phyloP scores from a whole-genome alignment of 2,888 invertebrate species.

The Orchestes rusci region DNA sequence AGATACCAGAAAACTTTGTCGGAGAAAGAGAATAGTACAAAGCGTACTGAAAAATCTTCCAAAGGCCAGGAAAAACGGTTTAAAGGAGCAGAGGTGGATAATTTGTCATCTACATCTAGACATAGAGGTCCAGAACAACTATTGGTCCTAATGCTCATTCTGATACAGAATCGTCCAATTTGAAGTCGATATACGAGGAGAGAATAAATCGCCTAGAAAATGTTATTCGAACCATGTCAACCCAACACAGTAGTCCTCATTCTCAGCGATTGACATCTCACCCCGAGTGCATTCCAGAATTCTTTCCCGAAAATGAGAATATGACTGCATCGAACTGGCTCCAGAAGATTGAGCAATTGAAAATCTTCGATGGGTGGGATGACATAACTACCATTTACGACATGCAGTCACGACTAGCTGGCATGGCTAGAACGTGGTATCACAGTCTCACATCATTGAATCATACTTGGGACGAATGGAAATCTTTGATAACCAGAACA shows the following conservation, averaged over 20 bases:
- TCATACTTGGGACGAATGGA: constrained; percentile 27
- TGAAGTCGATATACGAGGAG: too few species aligned
- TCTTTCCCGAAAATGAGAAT: background rate
- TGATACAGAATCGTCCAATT: too few species aligned
- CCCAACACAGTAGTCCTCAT: background rate
- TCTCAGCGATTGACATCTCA: background rate
- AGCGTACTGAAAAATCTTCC: too few species aligned
- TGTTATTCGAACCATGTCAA: background rate
- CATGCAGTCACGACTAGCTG: constrained; percentile 24
- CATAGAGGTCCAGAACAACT: too few species aligned
- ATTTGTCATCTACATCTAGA: too few species aligned
- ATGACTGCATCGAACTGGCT: constrained; percentile 12
- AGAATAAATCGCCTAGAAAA: background rate
- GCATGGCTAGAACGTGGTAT: constrained; percentile 27
- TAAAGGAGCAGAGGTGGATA: too few species aligned
- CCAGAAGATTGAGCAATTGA: constrained; percentile 27
- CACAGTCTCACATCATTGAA: constrained; percentile 18
- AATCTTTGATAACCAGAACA: constrained; percentile 19
- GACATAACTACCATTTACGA: constrained; percentile 23
- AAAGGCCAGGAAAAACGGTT: too few species aligned
- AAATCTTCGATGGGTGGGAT: constrained; percentile 23
- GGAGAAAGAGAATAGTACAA: too few species aligned
- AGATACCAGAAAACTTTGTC: too few species aligned
- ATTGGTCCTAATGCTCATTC: too few species aligned
- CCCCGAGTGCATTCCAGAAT: background rate